phyloP scores from a whole-genome alignment of 2,113 vertebrate species.

The Zosterops pallidus region DNA sequence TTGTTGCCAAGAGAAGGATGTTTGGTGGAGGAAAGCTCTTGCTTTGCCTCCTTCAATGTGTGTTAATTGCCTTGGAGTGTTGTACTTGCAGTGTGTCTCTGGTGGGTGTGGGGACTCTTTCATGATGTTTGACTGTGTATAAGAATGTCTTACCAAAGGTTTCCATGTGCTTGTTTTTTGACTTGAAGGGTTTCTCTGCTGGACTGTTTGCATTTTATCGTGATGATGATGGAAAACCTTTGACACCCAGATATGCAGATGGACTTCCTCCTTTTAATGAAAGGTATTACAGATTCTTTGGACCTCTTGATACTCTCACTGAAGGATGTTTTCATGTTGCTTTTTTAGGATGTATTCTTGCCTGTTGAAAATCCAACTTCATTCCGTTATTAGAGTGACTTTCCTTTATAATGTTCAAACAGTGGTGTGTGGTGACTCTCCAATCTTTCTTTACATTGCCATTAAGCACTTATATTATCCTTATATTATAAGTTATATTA shows the following conservation, averaged over 20 bases:
- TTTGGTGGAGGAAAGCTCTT: background rate
- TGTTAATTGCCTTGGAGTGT: background rate
- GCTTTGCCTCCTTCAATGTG: background rate
- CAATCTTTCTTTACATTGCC: background rate
- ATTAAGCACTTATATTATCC: background rate
- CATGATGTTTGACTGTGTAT: background rate
- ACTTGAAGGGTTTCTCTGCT: conserved; percentile 91
- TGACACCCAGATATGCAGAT: conserved; percentile 88
- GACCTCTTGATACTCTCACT: background rate
- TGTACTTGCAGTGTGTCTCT: background rate
- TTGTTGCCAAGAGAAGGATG: background rate
- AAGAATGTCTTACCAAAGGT: background rate
- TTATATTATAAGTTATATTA: no score
- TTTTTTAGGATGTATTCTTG: background rate
- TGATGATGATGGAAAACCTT: conserved; percentile 88
- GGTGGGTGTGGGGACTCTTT: background rate
- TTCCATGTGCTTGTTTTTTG: background rate
- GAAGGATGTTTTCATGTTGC: background rate
- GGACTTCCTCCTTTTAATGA: conserved; percentile 94
- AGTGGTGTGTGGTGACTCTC: background rate
- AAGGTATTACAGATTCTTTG: conserved; percentile 73
- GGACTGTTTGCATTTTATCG: conserved; percentile 97
- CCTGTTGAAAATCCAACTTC: background rate
- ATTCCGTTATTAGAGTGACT: background rate
- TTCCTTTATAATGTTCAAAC: background rate